Percentiles rank a stretch among this genome's conserved stretches.
Conservation (phyloP, 2,797 vertebrate species). For the Potorous gilbertii region DNA sequence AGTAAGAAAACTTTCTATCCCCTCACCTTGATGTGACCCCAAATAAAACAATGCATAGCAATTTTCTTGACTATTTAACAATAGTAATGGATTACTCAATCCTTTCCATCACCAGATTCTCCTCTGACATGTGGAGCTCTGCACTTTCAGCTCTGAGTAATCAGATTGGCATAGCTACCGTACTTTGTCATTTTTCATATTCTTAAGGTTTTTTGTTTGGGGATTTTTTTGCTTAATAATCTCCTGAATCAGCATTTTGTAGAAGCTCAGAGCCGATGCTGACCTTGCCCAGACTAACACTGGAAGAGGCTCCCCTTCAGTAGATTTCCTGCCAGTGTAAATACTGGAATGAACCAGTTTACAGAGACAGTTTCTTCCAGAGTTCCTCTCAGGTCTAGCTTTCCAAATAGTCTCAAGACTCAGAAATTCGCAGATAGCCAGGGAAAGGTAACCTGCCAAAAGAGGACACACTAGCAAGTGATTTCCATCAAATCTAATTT, state of each 20-base stretch:
- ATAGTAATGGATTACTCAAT: not conserved
- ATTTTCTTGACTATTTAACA: not conserved
- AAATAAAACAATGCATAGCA: not conserved
- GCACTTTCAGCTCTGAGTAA: slow-evolving; percentile 60
- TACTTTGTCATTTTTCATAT: slow-evolving; percentile 56
- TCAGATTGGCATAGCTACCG: slow-evolving; percentile 2
- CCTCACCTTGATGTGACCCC: not conserved
- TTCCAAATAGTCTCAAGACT: slow-evolving; percentile 66
- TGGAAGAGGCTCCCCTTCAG: slow-evolving; percentile 59
- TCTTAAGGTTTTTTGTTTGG: slow-evolving; percentile 41
- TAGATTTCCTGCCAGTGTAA: slow-evolving; percentile 71
- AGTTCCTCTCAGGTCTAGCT: slow-evolving; percentile 71
- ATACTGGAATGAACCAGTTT: slow-evolving; percentile 63
- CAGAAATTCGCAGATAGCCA: slow-evolving; percentile 55
- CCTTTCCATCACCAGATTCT: not conserved
- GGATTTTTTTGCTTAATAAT: slow-evolving; percentile 53
- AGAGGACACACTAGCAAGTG: not conserved
- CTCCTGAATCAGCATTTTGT: slow-evolving; percentile 79
- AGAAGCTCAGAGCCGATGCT: slow-evolving; percentile 69
- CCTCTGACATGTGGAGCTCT: not conserved
- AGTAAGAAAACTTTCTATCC: not conserved
- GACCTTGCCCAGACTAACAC: slow-evolving; percentile 75
- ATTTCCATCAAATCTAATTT: not conserved
- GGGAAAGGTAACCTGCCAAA: not conserved
- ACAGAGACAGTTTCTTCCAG: slow-evolving; percentile 75